Evolutionary conservation across 2,888 invertebrate species (phyloP), one percentile per base, ranked within the genome.

Genomic region (Doris montereyensis): DNA sequence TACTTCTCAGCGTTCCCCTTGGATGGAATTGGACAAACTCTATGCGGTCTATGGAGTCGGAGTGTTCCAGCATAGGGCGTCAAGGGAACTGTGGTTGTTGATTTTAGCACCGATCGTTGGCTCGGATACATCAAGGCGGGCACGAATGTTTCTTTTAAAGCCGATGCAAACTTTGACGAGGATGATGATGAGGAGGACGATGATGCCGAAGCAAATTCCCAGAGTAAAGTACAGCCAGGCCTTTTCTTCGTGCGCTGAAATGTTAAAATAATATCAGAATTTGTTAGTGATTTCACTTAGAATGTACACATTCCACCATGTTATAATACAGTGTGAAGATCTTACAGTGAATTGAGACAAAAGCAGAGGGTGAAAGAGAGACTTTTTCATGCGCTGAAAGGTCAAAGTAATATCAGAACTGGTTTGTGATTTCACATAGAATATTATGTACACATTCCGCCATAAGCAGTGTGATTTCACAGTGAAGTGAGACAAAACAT

Each of bases 11-110:
- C 2, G 87, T 88, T 70, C 77, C 86, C 28, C 87, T 84, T 13
- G 88, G 89, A 71, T 86, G 87, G 80, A 88, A 89, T 21, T 88
- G 81, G 3, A 89, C 88, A 65, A 89, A 87, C 80, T 89, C 89
- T 41, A 89, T 88, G 34, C 88, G 83, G 81, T 89, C 89, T 17
- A 88, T 84, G 70, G 89, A 89, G 78, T 88, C 88, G 26, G 86
- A 82, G 68, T 87, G 82, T 26, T 87, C 85, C 75, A 89, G 81
- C 67, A 86, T 86, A 10, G 87, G 86, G 85, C 84, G 76, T 88
- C 87, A 2, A 87, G 83, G 58, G 85, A 83, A 71, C 85, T 85
- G 26, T 84, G 82, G 71, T 86, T 85, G 60, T 78, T 75, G 70
- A 78, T 81, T 62, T 77, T 75, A 34, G 82, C 81, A 41, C 80